These are phyloP conservation scores for Falco berigora DNA, from an alignment of 2,797 vertebrate genomes.

Conservation along the genomic window DNA sequence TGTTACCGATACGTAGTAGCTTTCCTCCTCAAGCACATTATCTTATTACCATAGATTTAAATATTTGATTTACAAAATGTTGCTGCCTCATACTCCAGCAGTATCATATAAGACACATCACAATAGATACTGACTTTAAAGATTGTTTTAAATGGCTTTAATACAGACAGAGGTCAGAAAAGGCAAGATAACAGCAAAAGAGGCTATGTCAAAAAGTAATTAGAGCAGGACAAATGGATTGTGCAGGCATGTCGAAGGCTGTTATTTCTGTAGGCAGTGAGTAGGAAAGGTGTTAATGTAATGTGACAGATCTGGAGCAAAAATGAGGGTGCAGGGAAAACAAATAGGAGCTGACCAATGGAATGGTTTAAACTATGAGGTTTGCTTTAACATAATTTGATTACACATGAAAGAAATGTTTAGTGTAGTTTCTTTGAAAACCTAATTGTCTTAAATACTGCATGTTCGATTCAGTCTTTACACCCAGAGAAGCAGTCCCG, in stretches of 20 bases:
- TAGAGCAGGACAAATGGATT: conserved; percentile 95
- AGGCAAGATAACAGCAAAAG: conserved; percentile 79
- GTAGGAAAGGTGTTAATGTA: conserved; percentile 89
- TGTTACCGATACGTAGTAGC: background rate
- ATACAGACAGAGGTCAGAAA: conserved; percentile 52
- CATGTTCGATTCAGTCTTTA: background rate
- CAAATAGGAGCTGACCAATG: conserved; percentile 73
- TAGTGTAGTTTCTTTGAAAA: conserved; percentile 53
- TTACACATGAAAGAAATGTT: conserved; percentile 64
- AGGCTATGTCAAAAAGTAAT: conserved; percentile 84
- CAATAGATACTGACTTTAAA: conserved; percentile 28
- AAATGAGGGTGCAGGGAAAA: conserved; percentile 82
- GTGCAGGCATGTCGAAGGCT: conserved; percentile 87
- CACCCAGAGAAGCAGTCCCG: background rate
- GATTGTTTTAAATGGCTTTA: conserved; percentile 57
- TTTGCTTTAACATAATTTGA: conserved; percentile 69
- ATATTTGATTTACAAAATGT: conserved; percentile 30
- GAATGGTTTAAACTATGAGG: conserved; percentile 41
- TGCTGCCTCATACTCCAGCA: background rate
- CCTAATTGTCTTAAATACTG: conserved; percentile 54
- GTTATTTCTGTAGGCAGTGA: conserved; percentile 92
- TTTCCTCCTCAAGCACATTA: background rate
- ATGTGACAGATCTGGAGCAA: conserved; percentile 98
- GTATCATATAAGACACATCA: background rate
- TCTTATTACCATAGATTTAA: conserved; percentile 19